Evolutionary conservation across 1,140 invertebrate species (phyloP).

Genomic region (Halyomorpha halys): DNA sequence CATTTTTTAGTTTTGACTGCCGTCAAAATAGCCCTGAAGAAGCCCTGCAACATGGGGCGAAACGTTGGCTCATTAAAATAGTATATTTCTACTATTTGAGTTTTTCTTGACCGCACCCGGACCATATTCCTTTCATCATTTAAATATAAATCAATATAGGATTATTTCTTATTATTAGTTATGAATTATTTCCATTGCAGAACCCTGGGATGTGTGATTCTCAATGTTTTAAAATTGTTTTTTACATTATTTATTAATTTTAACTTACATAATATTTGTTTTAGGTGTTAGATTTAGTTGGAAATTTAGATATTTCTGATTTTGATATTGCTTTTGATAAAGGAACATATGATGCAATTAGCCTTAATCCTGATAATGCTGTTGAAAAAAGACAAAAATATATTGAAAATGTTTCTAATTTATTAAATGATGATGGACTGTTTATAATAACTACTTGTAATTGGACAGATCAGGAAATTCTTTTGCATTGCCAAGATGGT

Average conservation of each 20-base stretch:
- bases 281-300: conserved; percentile 24
- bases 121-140: too few relatives aligned
- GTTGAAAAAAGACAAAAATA: conserved; percentile 54
- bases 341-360: conserved; percentile 88
- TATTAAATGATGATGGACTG: conserved; percentile 50
- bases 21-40: too few relatives aligned
- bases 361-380: conserved; percentile 59
- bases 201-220: background rate
- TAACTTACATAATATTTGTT: conserved; percentile 16
- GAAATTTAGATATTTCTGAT: conserved; percentile 32
- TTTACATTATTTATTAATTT: too few relatives aligned
- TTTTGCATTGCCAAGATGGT: conserved; percentile 54
- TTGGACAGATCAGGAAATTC: conserved; percentile 78
- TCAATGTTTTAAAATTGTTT: too few relatives aligned
- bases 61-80: too few relatives aligned
- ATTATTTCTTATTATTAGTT: too few relatives aligned
- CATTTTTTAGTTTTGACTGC: too few relatives aligned
- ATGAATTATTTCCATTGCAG: background rate
- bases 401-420: conserved; percentile 48
- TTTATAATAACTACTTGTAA: conserved; percentile 89
- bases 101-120: too few relatives aligned
- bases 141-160: too few relatives aligned
- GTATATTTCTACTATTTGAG: too few relatives aligned
- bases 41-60: too few relatives aligned
- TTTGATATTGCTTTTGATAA: conserved; percentile 72